phyloP scores from a whole-genome alignment of 2,888 invertebrate genomes.

The Aromia moschata region DNA sequence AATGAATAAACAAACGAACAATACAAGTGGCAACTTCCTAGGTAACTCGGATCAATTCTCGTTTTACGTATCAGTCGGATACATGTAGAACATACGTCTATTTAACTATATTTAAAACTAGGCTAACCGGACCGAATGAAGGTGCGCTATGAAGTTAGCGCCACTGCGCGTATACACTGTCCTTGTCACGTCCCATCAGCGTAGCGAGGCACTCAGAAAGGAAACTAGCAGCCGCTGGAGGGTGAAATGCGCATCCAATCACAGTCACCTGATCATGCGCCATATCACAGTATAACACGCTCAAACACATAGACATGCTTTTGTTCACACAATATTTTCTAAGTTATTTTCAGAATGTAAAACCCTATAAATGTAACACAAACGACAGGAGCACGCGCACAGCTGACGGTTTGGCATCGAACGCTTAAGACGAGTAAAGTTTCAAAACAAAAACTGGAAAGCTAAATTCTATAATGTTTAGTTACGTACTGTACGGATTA shows the following conservation, averaged over 20 bases:
- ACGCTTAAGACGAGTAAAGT: no score
- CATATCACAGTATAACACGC: conserved; percentile 64
- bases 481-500: no score
- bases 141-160: conserved; percentile 46
- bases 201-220: conserved; percentile 64
- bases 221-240: conserved; percentile 63
- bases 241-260: conserved; percentile 62
- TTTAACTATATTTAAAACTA: conserved; percentile 57
- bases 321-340: conserved; percentile 30
- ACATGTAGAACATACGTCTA: conserved; percentile 52
- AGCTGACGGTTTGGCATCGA: no score
- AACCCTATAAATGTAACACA: no score
- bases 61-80: conserved; percentile 55
- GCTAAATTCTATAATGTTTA: no score
- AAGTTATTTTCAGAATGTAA: no score
- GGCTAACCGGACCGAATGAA: conserved; percentile 58
- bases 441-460: no score
- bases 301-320: conserved; percentile 56
- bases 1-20: no score
- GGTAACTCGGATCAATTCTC: no score
- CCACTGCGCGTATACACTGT: conserved; percentile 56
- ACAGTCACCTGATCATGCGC: conserved; percentile 64
- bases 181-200: conserved; percentile 61
- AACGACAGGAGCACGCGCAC: no score
- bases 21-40: no score